Percentiles rank a stretch among this genome's conserved stretches.
phyloP scores from a whole-genome alignment of 1,140 invertebrate species.

The Gonatopus flavifemur region DNA sequence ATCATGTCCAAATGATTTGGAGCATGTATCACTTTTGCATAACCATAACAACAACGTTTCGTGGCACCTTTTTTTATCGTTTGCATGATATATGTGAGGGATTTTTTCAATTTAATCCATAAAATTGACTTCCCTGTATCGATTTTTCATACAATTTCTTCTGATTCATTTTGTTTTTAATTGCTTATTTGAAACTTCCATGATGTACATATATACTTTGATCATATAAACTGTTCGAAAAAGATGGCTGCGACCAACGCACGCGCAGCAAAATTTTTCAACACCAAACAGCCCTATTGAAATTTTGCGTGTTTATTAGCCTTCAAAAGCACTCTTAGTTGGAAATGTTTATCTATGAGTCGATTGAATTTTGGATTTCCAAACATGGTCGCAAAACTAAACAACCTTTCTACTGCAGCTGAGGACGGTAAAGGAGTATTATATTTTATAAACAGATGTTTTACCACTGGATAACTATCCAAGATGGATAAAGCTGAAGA shows the following conservation, averaged over 20 bases:
- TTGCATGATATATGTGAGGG: conserved; percentile 5
- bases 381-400: conserved; percentile 17
- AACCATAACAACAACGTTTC: conserved; percentile 11
- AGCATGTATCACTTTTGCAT: conserved; percentile 6
- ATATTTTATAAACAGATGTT: conserved; percentile 14
- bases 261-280: too few species aligned
- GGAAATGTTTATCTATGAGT: conserved; percentile 12
- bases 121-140: too few species aligned
- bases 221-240: too few species aligned
- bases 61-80: conserved; percentile 4
- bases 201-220: too few species aligned
- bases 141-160: too few species aligned
- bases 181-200: too few species aligned
- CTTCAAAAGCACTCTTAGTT: conserved; percentile 12
- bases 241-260: too few species aligned
- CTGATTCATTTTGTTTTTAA: too few species aligned
- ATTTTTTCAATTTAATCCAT: too few species aligned
- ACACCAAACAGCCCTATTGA: too few species aligned
- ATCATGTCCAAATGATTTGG: conserved; percentile 1
- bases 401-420: conserved; percentile 20
- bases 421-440: too few species aligned
- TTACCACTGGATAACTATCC: conserved; percentile 13
- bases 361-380: conserved; percentile 15
- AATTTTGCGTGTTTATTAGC: conserved; percentile 9
- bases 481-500: conserved; percentile 7